Conservation (phyloP, 1,140 invertebrate genomes). For the Pogonomyrmex barbatus region DNA sequence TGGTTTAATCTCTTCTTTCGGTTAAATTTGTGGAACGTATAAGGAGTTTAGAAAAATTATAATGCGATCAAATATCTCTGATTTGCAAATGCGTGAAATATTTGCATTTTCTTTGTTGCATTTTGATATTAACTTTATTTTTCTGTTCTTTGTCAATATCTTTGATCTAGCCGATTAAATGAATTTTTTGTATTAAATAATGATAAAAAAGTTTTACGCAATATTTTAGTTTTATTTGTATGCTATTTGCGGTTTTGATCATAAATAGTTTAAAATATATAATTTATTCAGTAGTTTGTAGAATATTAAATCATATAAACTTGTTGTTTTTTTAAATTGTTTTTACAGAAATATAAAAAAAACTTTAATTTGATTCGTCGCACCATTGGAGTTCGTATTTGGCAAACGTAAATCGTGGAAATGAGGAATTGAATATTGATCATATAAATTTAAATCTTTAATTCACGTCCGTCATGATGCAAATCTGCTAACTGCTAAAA, state of each 20-base stretch:
- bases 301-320: conserved; percentile 15
- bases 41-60: not conserved
- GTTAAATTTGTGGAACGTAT: not conserved
- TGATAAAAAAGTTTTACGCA: not conserved
- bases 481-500: not conserved
- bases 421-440: conserved; percentile 69
- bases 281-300: not conserved
- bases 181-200: not conserved
- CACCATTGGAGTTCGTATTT: conserved; percentile 12
- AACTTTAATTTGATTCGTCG: conserved; percentile 17
- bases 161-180: not conserved
- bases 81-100: not conserved
- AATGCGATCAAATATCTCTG: not conserved
- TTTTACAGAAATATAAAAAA: not conserved
- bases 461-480: conserved; percentile 39
- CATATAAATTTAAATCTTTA: conserved; percentile 72
- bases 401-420: conserved; percentile 38
- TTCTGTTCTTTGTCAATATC: not conserved
- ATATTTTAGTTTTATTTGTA: not conserved
- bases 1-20: not conserved
- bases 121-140: conserved; percentile 13
- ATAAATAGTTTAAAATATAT: not conserved
- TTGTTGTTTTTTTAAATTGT: not conserved
- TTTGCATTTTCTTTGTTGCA: not conserved
- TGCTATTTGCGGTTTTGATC: not conserved